Percentiles rank a stretch among this genome's conserved stretches.
Evolutionary conservation across 2,113 vertebrate species (phyloP).

Genomic region (Lates calcarifer): DNA sequence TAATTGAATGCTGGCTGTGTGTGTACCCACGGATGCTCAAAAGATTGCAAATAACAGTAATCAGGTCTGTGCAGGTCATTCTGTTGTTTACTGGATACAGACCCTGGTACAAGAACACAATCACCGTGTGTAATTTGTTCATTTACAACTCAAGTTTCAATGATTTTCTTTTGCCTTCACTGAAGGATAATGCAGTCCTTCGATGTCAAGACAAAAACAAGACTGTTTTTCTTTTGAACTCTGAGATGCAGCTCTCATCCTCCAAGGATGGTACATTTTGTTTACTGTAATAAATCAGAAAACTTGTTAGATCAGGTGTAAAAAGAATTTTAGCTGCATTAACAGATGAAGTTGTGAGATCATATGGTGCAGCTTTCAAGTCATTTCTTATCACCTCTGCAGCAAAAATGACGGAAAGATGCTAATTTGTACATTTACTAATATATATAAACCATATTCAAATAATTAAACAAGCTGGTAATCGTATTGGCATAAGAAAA

Average conservation of each 20-base stretch:
- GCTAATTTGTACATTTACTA: not conserved
- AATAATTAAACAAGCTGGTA: not conserved
- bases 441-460: not conserved
- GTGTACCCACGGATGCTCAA: not conserved
- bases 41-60: not conserved
- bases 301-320: not conserved
- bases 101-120: not conserved
- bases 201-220: slow-evolving; percentile 5
- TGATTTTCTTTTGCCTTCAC: not conserved
- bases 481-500: not conserved
- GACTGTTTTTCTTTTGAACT: not conserved
- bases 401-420: not conserved
- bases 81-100: slow-evolving; percentile 1
- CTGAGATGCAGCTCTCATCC: not conserved
- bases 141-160: not conserved
- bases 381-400: slow-evolving; percentile 11
- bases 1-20: not conserved
- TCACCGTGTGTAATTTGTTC: not conserved
- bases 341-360: not conserved
- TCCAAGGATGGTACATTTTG: not conserved
- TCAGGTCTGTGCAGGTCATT: slow-evolving; percentile 2
- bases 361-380: not conserved
- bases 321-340: not conserved
- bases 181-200: not conserved
- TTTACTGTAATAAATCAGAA: not conserved